phyloP scores from a whole-genome alignment of 1,140 invertebrate genomes.

The Mycetomoellerius zeteki region DNA sequence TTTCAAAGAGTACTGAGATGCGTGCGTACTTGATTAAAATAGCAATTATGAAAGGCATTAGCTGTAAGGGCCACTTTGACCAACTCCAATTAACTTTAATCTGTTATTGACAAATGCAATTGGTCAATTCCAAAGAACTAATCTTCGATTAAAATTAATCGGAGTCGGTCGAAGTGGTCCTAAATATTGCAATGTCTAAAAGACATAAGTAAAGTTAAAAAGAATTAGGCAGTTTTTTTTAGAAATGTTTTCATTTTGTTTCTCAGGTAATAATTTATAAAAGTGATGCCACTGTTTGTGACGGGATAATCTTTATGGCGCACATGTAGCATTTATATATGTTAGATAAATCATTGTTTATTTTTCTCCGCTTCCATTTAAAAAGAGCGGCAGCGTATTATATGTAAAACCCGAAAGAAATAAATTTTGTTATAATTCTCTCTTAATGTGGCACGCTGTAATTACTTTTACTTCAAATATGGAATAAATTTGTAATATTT shows the following conservation, averaged over 20 bases:
- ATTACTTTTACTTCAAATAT: conserved; percentile 47
- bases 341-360: neutral
- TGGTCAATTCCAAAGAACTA: too few species aligned
- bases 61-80: neutral
- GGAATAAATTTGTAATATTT: conserved; percentile 64
- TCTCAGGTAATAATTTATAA: neutral
- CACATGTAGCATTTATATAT: neutral
- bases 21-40: neutral
- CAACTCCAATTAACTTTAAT: too few species aligned
- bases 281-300: neutral
- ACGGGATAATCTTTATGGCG: neutral
- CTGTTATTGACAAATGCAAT: too few species aligned
- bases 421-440: conserved; percentile 26
- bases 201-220: conserved; percentile 2
- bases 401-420: neutral
- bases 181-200: conserved; percentile 15
- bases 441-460: conserved; percentile 54
- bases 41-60: conserved; percentile 17
- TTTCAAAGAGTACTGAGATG: neutral
- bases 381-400: neutral
- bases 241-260: neutral
- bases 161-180: too few species aligned
- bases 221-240: neutral
- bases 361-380: neutral
- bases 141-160: too few species aligned